These are phyloP conservation scores for Nesometra sesokonis DNA, from an alignment of 35 echinoderm and acorn worm genomes.

Conservation along the genomic window DNA sequence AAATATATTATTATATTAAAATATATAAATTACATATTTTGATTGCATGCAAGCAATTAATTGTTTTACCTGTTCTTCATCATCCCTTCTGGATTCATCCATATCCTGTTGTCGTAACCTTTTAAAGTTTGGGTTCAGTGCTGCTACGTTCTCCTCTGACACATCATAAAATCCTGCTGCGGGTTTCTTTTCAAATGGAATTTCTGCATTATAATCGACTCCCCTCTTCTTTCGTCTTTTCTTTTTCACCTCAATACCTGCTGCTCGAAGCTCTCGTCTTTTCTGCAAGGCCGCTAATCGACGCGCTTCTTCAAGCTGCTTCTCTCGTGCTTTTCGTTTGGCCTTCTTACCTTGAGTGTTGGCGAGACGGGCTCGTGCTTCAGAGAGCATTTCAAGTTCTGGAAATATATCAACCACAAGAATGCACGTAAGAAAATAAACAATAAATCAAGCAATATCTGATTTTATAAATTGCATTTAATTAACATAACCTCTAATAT, in stretches of 20 bases:
- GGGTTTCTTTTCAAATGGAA: conserved; percentile 98
- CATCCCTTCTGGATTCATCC: conserved; percentile 67
- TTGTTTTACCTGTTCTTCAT: conserved; percentile 65
- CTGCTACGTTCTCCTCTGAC: conserved; percentile 34
- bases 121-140: conserved; percentile 82
- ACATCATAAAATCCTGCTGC: conserved; percentile 88
- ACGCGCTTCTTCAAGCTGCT: conserved; percentile 81
- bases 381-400: conserved; percentile 98
- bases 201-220: conserved; percentile 95
- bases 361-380: conserved; percentile 93
- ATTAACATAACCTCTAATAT: too few relatives aligned
- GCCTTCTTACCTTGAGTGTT: conserved; percentile 99
- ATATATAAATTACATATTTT: too few relatives aligned
- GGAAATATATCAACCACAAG: neutral
- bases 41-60: too few relatives aligned
- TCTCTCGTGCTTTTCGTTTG: conserved; percentile 89
- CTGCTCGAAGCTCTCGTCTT: conserved; percentile 70
- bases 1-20: too few relatives aligned
- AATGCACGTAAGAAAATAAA: neutral
- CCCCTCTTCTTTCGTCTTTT: conserved; percentile 70
- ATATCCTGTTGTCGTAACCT: conserved; percentile 76
- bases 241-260: conserved; percentile 77
- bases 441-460: neutral
- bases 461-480: too few relatives aligned
- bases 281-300: conserved; percentile 84